Conservation (phyloP, 1,140 invertebrate genomes). For the Drosophila rhopaloa region DNA sequence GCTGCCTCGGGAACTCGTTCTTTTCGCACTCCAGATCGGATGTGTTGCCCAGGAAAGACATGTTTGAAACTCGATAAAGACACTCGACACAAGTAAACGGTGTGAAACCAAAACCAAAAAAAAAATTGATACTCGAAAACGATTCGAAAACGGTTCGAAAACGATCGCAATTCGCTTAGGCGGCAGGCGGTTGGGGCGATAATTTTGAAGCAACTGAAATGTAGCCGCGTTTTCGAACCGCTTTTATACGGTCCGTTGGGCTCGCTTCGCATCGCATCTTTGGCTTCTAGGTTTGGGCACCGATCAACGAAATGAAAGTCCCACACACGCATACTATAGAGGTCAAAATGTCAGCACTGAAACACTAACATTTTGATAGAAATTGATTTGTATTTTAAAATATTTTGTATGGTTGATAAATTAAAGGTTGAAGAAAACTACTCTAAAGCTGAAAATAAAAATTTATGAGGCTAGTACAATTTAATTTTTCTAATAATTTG, state of each 20-base stretch:
- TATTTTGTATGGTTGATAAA: too few relatives aligned
- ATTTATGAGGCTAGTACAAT: too few relatives aligned
- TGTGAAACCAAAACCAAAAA: conserved; percentile 9
- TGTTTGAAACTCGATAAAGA: conserved; percentile 14
- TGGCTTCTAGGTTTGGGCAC: conserved; percentile 46
- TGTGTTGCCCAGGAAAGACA: conserved; percentile 83
- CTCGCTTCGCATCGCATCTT: conserved; percentile 41
- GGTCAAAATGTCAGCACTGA: neutral
- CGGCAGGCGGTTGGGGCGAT: conserved; percentile 37
- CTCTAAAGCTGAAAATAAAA: too few relatives aligned
- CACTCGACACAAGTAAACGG: neutral
- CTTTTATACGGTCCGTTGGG: conserved; percentile 69
- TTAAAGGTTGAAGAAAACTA: neutral
- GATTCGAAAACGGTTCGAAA: conserved; percentile 20
- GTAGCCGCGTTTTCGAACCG: conserved; percentile 44
- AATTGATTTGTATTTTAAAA: too few relatives aligned
- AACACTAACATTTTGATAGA: neutral
- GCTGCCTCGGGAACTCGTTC: conserved; percentile 71
- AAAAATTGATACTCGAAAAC: conserved; percentile 1
- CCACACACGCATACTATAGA: conserved; percentile 18
- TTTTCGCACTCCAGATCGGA: conserved; percentile 84
- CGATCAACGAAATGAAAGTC: conserved; percentile 61
- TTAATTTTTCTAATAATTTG: too few relatives aligned
- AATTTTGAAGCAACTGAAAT: conserved; percentile 79
- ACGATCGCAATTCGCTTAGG: conserved; percentile 7